Evolutionary conservation across 2,888 invertebrate genomes (phyloP).

Genomic region (Drosophila stalkeri): DNA sequence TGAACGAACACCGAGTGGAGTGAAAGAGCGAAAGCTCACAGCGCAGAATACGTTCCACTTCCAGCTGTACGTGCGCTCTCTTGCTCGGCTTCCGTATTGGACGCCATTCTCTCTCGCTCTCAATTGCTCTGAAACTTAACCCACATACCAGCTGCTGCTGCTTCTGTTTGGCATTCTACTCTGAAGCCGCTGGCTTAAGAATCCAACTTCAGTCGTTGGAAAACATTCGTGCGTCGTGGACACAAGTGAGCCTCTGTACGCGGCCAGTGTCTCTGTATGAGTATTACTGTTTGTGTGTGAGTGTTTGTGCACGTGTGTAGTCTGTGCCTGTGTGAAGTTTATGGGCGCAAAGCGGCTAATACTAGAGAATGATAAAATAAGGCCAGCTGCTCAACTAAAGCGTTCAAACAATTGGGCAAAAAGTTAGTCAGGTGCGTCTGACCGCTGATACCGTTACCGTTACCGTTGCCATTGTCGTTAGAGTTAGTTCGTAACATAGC

Average conservation of each 20-base stretch:
- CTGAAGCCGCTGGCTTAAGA: conserved; percentile 29
- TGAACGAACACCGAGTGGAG: conserved; percentile 24
- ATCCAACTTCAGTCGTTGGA: conserved; percentile 81
- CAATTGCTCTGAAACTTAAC: conserved; percentile 41
- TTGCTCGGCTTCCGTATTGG: background rate
- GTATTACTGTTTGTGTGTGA: conserved; percentile 6
- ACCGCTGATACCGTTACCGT: background rate
- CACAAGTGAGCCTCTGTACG: conserved; percentile 53
- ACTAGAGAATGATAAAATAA: conserved; percentile 22
- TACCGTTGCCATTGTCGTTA: background rate
- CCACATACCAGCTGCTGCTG: conserved; percentile 50
- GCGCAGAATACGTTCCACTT: conserved; percentile 65
- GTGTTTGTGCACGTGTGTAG: conserved; percentile 3
- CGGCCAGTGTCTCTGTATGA: conserved; percentile 16
- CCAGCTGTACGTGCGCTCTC: conserved; percentile 38
- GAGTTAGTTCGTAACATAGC: background rate
- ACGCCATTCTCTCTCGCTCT: background rate
- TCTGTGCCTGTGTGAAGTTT: conserved; percentile 11
- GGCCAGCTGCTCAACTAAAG: conserved; percentile 30
- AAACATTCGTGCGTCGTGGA: conserved; percentile 82
- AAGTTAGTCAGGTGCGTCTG: conserved; percentile 11
- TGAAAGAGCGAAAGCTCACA: conserved; percentile 34
- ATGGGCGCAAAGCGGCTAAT: conserved; percentile 33
- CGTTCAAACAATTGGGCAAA: conserved; percentile 34
- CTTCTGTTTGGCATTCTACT: conserved; percentile 8